These are phyloP conservation scores for Tachuris rubrigastra DNA, from an alignment of 2,113 vertebrate genomes.

Conservation along the genomic window DNA sequence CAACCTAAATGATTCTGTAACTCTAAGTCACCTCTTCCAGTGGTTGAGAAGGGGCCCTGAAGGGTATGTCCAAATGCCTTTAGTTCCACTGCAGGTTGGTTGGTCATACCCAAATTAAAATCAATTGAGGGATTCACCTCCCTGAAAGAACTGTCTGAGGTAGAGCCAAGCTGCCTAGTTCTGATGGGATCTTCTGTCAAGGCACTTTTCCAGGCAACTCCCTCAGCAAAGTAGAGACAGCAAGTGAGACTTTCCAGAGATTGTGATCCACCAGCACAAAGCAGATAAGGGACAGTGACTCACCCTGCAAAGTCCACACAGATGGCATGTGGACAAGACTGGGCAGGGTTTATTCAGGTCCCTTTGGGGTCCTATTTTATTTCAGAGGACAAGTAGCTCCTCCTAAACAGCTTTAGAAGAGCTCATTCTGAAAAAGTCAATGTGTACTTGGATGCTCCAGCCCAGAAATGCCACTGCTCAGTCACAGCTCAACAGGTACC, in stretches of 20 bases:
- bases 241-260: not conserved
- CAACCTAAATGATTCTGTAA: not conserved
- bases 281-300: not conserved
- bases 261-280: not conserved
- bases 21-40: not conserved
- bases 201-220: slow-evolving; percentile 6
- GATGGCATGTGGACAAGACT: not conserved
- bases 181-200: not conserved
- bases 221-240: not conserved
- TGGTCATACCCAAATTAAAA: not conserved
- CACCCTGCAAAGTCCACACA: not conserved
- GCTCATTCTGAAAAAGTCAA: not conserved
- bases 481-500: not conserved
- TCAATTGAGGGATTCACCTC: not conserved
- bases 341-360: not conserved
- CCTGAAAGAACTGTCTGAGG: not conserved
- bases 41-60: not conserved
- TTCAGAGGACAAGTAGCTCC: not conserved
- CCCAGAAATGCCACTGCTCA: not conserved
- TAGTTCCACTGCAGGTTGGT: not conserved
- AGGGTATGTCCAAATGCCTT: not conserved
- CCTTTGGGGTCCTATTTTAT: not conserved
- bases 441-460: not conserved
- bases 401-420: not conserved
- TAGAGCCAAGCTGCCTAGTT: not conserved